These are phyloP conservation scores for Prionailurus viverrinus DNA, from an alignment of 2,113 vertebrate species.

Conservation along the genomic window DNA sequence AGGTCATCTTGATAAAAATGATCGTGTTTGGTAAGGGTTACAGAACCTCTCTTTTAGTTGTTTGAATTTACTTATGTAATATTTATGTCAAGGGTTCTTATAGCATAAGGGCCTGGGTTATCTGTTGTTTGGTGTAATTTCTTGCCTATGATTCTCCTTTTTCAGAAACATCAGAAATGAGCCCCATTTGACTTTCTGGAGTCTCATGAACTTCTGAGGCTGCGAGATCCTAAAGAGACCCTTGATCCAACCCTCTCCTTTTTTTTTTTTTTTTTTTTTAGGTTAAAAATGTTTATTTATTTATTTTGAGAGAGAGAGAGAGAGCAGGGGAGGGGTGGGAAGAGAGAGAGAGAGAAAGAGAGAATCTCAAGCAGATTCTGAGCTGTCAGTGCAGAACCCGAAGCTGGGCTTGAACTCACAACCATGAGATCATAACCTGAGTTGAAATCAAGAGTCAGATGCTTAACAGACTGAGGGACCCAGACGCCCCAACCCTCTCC, in stretches of 20 bases:
- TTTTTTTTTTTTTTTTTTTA: not conserved
- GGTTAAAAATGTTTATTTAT: no score
- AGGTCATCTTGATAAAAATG: constrained; percentile 20
- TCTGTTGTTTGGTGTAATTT: not conserved
- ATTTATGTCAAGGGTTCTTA: not conserved
- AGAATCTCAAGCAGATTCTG: no score
- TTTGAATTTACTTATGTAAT: not conserved
- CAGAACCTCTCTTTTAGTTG: not conserved
- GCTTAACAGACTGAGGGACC: no score
- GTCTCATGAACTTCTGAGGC: not conserved
- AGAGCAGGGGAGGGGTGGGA: no score
- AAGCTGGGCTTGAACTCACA: no score
- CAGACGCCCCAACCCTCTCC: not conserved
- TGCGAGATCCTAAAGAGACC: not conserved
- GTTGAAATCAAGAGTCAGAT: no score
- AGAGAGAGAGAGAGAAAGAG: no score
- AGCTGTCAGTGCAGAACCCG: no score
- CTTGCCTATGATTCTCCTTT: not conserved
- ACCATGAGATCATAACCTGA: no score
- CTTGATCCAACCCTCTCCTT: not conserved
- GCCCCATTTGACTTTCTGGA: not conserved
- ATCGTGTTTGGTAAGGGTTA: not conserved
- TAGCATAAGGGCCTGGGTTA: not conserved
- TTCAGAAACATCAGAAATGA: not conserved
- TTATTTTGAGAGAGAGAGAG: no score